These are phyloP conservation scores for Empidonax alnorum DNA, from an alignment of 2,113 vertebrate species.

Conservation along the genomic window DNA sequence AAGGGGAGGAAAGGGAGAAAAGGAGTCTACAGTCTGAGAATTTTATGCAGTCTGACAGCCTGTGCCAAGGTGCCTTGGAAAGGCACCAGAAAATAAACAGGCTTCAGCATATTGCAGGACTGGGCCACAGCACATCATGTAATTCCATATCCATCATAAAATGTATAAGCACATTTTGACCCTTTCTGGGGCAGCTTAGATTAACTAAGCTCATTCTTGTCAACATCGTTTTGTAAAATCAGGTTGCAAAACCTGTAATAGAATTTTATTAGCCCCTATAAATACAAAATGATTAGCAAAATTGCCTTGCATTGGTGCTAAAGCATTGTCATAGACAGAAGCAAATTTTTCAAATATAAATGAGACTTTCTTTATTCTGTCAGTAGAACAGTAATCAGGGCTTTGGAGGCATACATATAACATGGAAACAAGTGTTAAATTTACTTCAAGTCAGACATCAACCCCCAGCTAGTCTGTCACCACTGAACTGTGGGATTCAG, in stretches of 20 bases:
- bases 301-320: neutral
- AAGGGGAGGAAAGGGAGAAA: neutral
- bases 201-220: neutral
- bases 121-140: accelerated
- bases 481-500: neutral
- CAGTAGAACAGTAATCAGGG: neutral
- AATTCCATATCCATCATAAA: neutral
- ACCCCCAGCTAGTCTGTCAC: neutral
- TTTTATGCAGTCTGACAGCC: neutral
- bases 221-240: neutral
- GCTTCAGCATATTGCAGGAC: neutral
- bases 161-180: neutral
- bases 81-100: neutral
- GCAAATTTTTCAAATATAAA: neutral
- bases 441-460: neutral
- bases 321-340: neutral
- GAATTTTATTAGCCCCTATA: neutral
- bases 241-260: neutral
- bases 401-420: accelerated
- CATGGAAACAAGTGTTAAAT: neutral
- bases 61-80: neutral
- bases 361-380: neutral
- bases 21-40: neutral
- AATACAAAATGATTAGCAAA: neutral
- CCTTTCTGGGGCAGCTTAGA: neutral